Conservation (phyloP, 2,888 invertebrate species). For the Opisthograptis luteolata region DNA sequence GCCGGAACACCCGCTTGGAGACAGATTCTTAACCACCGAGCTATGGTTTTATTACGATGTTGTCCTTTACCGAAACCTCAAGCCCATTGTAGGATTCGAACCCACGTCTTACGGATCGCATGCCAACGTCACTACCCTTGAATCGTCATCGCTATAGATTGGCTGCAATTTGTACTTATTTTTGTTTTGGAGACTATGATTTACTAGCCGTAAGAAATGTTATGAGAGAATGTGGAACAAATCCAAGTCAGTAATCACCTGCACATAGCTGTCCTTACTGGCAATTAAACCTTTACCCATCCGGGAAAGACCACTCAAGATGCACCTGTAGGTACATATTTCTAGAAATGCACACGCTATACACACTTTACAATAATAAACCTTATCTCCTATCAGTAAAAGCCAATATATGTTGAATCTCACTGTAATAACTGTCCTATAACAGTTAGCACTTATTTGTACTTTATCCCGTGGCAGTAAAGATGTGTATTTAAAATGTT, state of each 20-base stretch:
- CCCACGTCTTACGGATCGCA: too few relatives aligned
- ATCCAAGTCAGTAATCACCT: background rate
- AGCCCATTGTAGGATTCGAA: too few relatives aligned
- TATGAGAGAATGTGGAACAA: background rate
- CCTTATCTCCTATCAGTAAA: background rate
- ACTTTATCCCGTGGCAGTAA: constrained; percentile 4
- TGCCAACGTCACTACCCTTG: too few relatives aligned
- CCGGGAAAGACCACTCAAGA: constrained; percentile 11
- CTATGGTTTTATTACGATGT: too few relatives aligned
- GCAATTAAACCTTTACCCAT: constrained; percentile 17
- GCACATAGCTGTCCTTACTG: background rate
- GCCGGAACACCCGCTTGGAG: too few relatives aligned
- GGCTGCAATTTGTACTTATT: too few relatives aligned
- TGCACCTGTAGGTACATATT: constrained; percentile 9
- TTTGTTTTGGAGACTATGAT: too few relatives aligned
- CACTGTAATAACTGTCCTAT: background rate
- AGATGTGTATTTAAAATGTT: constrained; percentile 14
- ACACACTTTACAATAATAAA: background rate
- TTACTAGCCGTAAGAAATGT: too few relatives aligned
- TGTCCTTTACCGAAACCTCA: too few relatives aligned
- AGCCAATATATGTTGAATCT: background rate
- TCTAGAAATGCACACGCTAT: constrained; percentile 12
- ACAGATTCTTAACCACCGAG: too few relatives aligned
- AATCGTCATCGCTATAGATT: too few relatives aligned
- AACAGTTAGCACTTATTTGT: background rate